Base-by-base conservation (phyloP, 2,888 invertebrate genomes). In the Neuroscelio doddi region DNA sequence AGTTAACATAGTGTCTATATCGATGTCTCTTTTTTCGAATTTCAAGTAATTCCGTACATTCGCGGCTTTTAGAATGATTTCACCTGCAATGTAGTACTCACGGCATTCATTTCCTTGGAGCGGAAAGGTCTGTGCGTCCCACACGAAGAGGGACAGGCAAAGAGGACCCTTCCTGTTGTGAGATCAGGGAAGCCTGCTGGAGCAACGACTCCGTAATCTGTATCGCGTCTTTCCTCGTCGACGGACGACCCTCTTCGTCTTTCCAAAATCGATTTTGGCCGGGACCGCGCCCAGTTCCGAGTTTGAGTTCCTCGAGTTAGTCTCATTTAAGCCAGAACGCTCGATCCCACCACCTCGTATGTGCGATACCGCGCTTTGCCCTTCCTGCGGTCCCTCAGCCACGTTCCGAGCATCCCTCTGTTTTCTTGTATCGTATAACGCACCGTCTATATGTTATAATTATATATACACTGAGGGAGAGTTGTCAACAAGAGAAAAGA, bases 181-280 rank as follows among this genome's bases (percentile, higher is more conserved):
- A 72, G 76, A 80, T 80, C 77, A 75, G 73, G 69, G 75, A 70
- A 74, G 70, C 71, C 68, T 50, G 67, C 58, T 68, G 69, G 72
- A 66, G 68, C 74, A 63, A 56, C 68, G 68, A 64, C 65, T 72
- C 71, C 75, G 75, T 79, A 78, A 80, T 80, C 79, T 76, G 78
- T 75, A 80, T 76, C 76, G 71, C 75, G 58, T 68, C 68, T 67
- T 62, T 63, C 59, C 47, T 61, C 59, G 45, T 70, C 64, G 39
- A 52, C 64, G 58, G 61, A 44, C 55, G 51, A 34, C 49, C 44
- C 65, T 65, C 66, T 63, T 56, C 68, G 68, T 78, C 81, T 81
- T 79, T 70, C 79, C 80, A 80, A 82, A 82, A 82, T 82, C 81
- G 81, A 81, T 82, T 79, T 80, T 70, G 76, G 78, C 74, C 75